A percentile compares a stretch with the other conserved stretches of the same genome.
These are phyloP conservation scores for Eleginops maclovinus DNA, from an alignment of 2,113 vertebrate species.

Conservation along the genomic window DNA sequence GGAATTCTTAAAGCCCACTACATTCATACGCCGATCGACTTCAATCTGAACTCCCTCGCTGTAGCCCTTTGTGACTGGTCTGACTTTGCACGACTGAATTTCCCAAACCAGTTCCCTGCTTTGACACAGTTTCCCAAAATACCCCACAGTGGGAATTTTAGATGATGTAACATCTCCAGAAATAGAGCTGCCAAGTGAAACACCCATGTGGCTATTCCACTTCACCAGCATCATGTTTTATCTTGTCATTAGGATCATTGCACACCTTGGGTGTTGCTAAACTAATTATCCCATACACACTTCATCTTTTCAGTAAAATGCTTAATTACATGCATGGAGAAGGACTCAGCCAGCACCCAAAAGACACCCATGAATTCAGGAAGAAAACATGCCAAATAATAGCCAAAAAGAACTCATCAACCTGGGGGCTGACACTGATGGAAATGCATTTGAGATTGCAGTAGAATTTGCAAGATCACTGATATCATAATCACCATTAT, in stretches of 20 bases:
- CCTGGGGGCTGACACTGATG: not conserved
- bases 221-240: slow-evolving; percentile 59
- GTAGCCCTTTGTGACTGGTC: not conserved
- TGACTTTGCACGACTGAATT: slow-evolving; percentile 31
- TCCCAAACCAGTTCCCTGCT: slow-evolving; percentile 29
- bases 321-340: not conserved
- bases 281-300: not conserved
- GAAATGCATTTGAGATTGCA: not conserved
- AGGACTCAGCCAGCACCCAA: not conserved
- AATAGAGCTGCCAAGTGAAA: slow-evolving; percentile 63
- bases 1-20: slow-evolving; percentile 36
- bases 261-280: slow-evolving; percentile 28
- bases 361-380: not conserved
- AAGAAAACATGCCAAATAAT: not conserved
- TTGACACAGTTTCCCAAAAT: slow-evolving; percentile 74
- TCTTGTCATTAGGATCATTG: slow-evolving; percentile 11
- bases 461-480: no score
- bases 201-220: slow-evolving; percentile 54
- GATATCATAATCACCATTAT: not conserved
- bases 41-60: slow-evolving; percentile 3
- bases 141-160: slow-evolving; percentile 46
- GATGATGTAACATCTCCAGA: slow-evolving; percentile 51
- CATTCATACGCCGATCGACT: slow-evolving; percentile 26
- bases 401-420: not conserved
- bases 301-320: not conserved